Percentiles rank a stretch among this genome's conserved stretches.
Evolutionary conservation across 2,113 vertebrate genomes (phyloP).

Genomic region (Phyllostomus hastatus): DNA sequence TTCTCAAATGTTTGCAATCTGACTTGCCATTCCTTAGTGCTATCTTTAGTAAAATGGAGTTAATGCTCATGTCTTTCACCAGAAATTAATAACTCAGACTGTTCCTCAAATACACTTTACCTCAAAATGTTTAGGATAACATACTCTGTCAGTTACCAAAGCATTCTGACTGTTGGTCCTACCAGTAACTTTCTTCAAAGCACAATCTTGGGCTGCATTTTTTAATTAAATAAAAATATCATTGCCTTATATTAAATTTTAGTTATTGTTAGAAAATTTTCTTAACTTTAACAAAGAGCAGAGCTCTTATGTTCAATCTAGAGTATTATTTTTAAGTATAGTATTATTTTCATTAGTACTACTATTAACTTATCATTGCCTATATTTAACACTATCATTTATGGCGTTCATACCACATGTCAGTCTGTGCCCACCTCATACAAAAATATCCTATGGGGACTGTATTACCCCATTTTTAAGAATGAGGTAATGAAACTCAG

Average conservation of each 20-base stretch:
- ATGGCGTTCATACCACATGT: neutral
- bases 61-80: slow-evolving; percentile 14
- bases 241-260: neutral
- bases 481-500: no score
- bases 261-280: neutral
- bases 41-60: neutral
- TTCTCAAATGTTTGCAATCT: slow-evolving; percentile 4
- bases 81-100: slow-evolving; percentile 17
- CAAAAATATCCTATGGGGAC: neutral
- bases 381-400: neutral
- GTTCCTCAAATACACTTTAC: neutral
- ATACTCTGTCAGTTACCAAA: neutral
- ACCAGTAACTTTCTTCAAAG: neutral
- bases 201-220: neutral
- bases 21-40: neutral
- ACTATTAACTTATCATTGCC: neutral
- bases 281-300: slow-evolving; percentile 4
- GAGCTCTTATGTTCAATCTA: neutral
- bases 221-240: neutral
- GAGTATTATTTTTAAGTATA: neutral
- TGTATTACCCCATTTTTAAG: neutral
- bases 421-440: neutral
- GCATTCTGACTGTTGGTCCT: neutral
- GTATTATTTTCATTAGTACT: neutral
- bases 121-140: neutral